Base-by-base conservation (phyloP, 37 sponge, comb jelly and placozoan species). In the Sycon ciliatum region DNA sequence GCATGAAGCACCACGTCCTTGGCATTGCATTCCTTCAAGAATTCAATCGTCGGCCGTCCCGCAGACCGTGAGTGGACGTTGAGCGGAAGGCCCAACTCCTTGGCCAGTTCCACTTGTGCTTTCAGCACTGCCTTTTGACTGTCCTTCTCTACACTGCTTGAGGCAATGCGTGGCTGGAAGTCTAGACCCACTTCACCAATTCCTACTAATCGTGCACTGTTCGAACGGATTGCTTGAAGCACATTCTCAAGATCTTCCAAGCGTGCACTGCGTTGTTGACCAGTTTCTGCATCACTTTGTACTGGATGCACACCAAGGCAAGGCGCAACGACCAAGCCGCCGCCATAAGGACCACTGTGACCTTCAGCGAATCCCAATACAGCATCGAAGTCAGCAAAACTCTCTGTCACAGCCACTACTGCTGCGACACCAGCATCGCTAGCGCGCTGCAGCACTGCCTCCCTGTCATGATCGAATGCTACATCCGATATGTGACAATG, bases 11-110 rank as follows among this genome's bases (percentile, higher is more conserved):
- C 24, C 4, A 68, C 77, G 23, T 54, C 57, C 11, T 27, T 37
- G 23, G 46, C 68, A 67, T 39, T 22, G 6, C 52, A 38, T 54
- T 65, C 20, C 26, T 32, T 76, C 16, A 76, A 32, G 4, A 68
- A 5, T 3, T 73, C 32, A 4, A 76, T 32, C 11, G 62, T 57
- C 18, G 77, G 77, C 36, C 62, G 40, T 2, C 77, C 77, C 38
- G 77, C 77, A 32, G 77, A 76, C 29, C 77, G 38, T 23, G 77
- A 76, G 26, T 76, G 77, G 5, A 76, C 32, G 54, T 76, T 76
- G 4, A 76, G 32, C 23, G 77, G 77, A 0, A 76, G 26, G 22
- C 62, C 56, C 20, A 55, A 42, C 24, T 38, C 62, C 35, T 33
- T 76, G 4, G 77, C 61, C 23, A 76, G 35, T 38, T 69, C 57